A percentile compares a stretch with the other conserved stretches of the same genome.
phyloP scores from a whole-genome alignment of 2,888 invertebrate species.

The Pasiphila rectangulata region DNA sequence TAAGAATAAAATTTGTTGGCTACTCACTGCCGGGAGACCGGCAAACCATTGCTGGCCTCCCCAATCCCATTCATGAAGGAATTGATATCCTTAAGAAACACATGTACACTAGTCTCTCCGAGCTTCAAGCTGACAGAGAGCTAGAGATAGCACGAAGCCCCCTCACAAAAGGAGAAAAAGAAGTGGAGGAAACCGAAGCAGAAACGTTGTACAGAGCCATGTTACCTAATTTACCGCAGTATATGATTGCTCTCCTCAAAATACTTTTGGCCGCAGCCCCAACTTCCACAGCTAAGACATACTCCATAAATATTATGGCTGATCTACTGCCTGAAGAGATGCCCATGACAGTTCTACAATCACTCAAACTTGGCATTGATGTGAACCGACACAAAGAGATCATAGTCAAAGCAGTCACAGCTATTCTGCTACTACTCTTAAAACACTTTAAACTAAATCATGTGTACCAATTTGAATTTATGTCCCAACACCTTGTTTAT shows the following conservation, averaged over 20 bases:
- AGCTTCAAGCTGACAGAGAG: slow-evolving; percentile 94
- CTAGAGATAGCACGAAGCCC: slow-evolving; percentile 95
- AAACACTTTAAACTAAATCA: slow-evolving; percentile 99
- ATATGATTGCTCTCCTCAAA: slow-evolving; percentile 98
- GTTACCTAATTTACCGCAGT: slow-evolving; percentile 97
- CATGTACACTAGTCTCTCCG: slow-evolving; percentile 95
- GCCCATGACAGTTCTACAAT: slow-evolving; percentile 97
- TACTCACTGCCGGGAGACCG: slow-evolving; percentile 93
- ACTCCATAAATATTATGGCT: slow-evolving; percentile 98
- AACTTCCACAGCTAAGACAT: slow-evolving; percentile 98
- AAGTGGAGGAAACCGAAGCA: slow-evolving; percentile 89
- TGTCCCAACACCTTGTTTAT: slow-evolving; percentile 99
- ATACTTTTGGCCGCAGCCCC: slow-evolving; percentile 98
- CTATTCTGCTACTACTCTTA: slow-evolving; percentile 92
- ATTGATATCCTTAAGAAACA: slow-evolving; percentile 94
- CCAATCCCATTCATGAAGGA: slow-evolving; percentile 98
- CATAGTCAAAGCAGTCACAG: slow-evolving; percentile 97
- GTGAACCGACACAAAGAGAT: slow-evolving; percentile 99
- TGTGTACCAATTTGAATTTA: slow-evolving; percentile 99
- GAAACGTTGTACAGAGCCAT: slow-evolving; percentile 97
- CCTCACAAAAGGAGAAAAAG: slow-evolving; percentile 90
- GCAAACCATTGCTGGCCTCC: slow-evolving; percentile 95
- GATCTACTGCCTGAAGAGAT: slow-evolving; percentile 98
- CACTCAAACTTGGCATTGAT: slow-evolving; percentile 97
- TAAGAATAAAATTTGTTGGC: slow-evolving; percentile 97